phyloP scores from a whole-genome alignment of 2,113 vertebrate genomes.

The Protomyctophum bolini region DNA sequence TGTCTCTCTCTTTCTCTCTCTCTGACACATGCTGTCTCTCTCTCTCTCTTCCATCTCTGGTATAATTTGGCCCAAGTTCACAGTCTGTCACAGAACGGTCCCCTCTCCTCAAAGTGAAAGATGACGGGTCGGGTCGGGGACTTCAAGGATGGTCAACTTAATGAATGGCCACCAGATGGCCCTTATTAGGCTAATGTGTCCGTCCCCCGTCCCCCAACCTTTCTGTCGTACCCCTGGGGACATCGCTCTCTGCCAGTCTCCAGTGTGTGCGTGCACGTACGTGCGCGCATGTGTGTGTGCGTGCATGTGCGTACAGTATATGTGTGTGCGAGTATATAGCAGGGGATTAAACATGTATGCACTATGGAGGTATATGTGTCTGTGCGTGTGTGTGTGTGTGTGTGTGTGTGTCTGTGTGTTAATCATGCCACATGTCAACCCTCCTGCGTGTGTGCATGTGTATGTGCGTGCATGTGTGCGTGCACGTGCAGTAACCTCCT shows the following conservation, averaged over 20 bases:
- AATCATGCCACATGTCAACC: conserved; percentile 52
- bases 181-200: conserved; percentile 83
- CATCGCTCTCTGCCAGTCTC: conserved; percentile 56
- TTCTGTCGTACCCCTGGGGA: conserved; percentile 57
- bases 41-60: conserved; percentile 53
- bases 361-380: not conserved
- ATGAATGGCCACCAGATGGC: conserved; percentile 84
- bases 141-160: conserved; percentile 81
- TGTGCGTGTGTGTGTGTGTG: not conserved
- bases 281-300: not conserved
- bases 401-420: conserved; percentile 9
- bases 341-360: too few relatives aligned
- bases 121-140: conserved; percentile 74
- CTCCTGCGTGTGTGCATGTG: too few relatives aligned
- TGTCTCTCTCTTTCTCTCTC: not conserved
- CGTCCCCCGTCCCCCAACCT: conserved; percentile 30
- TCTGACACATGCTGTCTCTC: conserved; percentile 14
- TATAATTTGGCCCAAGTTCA: conserved; percentile 70
- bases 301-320: not conserved
- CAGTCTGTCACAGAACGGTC: conserved; percentile 65
- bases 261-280: conserved; percentile 11
- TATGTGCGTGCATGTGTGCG: too few relatives aligned
- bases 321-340: not conserved
- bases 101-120: conserved; percentile 74
- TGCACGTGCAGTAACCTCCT: too few relatives aligned